Conservation (phyloP, 2,797 vertebrate genomes). For the Hirundo rustica region DNA sequence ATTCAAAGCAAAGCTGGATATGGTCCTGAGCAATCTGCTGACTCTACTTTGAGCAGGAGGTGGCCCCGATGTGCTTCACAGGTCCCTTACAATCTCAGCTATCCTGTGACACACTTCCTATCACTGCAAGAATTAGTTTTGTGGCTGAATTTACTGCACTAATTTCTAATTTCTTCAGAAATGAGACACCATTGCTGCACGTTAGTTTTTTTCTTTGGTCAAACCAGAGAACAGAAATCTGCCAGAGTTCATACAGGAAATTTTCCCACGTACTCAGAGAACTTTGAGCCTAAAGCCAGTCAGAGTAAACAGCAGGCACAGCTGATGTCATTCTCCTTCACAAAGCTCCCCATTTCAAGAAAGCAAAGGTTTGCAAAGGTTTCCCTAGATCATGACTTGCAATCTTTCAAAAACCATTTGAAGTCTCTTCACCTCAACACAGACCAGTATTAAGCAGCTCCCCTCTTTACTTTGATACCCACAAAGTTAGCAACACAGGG, state of each 20-base stretch:
- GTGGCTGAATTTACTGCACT: background rate
- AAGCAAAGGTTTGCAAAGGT: background rate
- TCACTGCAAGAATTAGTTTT: background rate
- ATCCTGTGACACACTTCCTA: background rate
- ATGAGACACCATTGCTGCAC: background rate
- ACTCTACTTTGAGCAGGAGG: background rate
- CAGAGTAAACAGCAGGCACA: background rate
- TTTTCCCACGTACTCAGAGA: background rate
- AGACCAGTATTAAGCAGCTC: background rate
- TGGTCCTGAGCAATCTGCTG: background rate
- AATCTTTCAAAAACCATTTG: background rate
- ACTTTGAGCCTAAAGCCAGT: background rate
- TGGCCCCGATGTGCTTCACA: background rate
- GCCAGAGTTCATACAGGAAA: background rate
- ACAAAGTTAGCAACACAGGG: background rate
- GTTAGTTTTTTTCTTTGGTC: background rate
- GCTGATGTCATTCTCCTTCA: background rate
- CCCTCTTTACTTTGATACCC: background rate
- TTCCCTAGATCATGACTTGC: background rate
- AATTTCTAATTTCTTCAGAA: background rate
- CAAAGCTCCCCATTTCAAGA: background rate
- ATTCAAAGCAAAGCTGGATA: background rate
- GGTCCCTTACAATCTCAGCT: background rate
- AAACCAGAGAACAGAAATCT: background rate
- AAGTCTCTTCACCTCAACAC: background rate